Evolutionary conservation across 2,113 vertebrate genomes (phyloP), one percentile per base, ranked within the genome.

Genomic region (Halichoerus grypus): DNA sequence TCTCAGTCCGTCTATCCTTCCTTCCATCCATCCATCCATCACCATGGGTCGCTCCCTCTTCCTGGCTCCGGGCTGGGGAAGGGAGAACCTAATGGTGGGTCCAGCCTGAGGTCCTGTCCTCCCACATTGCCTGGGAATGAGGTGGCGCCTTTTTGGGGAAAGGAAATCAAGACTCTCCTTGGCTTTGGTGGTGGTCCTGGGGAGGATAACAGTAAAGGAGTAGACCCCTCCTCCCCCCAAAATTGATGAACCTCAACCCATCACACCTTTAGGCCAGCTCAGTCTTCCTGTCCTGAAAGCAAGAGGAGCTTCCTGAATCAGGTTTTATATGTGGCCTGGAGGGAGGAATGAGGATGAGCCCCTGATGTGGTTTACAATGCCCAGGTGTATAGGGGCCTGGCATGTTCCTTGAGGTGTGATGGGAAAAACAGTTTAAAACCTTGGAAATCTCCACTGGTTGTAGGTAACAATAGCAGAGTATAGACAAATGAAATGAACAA

Each of bases 151-250:
- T 97, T 97, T 67, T 11, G 28, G 72, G 67, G 80, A 53, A 51
- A 28, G 9, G 71, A 36, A 57, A 74, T 61, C 31, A 39, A 51
- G 82, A 84, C 33, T 61, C 65, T 72, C 36, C 59, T 15, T 31
- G 13, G 51, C 42, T 69, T 69, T 14, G 69, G 76, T 69, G 65
- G 9, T 57, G 74, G 61, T 39, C 2, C 49, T 28, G 28, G 59
- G 65, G n/a, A 36, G n/a, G 59, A 19, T 33, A 61, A 85, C 49
- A 98, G 92, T 98, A 98, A 97, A 98, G 90, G 33, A 97, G 88
- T 82, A 65, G 63, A 95, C 51, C 51, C 51, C 51, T 14, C 51
- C 13, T 13, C 51, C 51, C 51, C 51, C 51, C 51, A 57, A 57
- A 81, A 83, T 18, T 13, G 9, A 39, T 4, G 18, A 76, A 63